Conservation (phyloP, 1,140 invertebrate genomes). For the Gryon sp. region DNA sequence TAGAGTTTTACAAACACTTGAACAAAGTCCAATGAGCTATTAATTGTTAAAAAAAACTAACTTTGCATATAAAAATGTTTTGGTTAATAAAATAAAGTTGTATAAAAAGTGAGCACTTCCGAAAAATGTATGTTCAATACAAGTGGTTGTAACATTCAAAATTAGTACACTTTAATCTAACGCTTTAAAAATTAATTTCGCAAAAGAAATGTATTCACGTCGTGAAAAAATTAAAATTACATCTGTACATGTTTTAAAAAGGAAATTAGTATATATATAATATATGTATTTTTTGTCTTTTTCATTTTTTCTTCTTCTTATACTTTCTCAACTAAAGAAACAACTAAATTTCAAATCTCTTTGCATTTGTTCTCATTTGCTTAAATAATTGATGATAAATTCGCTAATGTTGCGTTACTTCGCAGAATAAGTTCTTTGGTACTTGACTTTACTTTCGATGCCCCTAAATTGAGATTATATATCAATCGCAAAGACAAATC, state of each 20-base stretch:
- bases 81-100: conserved; percentile 27
- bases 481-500: conserved; percentile 19
- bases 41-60: not conserved
- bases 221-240: conserved; percentile 14
- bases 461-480: not conserved
- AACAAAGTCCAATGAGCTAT: too few species aligned
- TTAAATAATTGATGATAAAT: conserved; percentile 33
- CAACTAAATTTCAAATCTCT: conserved; percentile 32
- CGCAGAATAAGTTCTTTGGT: conserved; percentile 51
- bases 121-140: conserved; percentile 5
- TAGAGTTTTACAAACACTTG: too few species aligned
- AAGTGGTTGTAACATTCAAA: conserved; percentile 45
- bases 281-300: conserved; percentile 2
- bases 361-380: conserved; percentile 40
- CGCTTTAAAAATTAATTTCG: conserved; percentile 24
- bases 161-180: conserved; percentile 37
- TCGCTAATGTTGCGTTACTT: conserved; percentile 22
- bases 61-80: conserved; percentile 27
- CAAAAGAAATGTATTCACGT: conserved; percentile 6
- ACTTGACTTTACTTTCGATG: conserved; percentile 46
- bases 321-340: conserved; percentile 10
- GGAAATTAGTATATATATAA: conserved; percentile 32
- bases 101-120: conserved; percentile 19
- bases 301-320: not conserved
- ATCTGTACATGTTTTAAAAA: conserved; percentile 27